phyloP scores from a whole-genome alignment of 1,140 invertebrate species.

The Magallana ariakensis region DNA sequence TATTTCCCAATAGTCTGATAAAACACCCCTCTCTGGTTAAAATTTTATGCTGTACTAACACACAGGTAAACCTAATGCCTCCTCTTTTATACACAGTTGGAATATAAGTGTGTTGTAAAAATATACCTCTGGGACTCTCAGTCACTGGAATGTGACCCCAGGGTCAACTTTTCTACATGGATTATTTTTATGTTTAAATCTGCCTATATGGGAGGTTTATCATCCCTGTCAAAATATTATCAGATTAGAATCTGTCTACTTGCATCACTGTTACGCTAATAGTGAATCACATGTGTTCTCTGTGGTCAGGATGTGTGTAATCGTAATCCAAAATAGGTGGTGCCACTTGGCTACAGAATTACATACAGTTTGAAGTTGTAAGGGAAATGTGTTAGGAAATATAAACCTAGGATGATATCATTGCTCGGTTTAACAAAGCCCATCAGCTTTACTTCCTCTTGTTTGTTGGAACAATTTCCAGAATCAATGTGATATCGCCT shows the following conservation, averaged over 20 bases:
- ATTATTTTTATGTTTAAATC: constrained; percentile 8
- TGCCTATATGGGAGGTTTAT: background rate
- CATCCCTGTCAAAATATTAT: background rate
- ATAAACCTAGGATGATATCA: background rate
- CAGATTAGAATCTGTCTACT: constrained; percentile 8
- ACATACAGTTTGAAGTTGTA: background rate
- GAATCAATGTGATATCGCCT: constrained; percentile 22
- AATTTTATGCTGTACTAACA: background rate
- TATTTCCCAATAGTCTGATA: too few relatives aligned
- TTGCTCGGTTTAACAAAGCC: background rate
- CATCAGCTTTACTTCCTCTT: constrained; percentile 9
- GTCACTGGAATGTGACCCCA: constrained; percentile 16
- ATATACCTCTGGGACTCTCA: constrained; percentile 19
- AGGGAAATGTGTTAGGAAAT: constrained; percentile 11
- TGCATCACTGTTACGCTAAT: background rate
- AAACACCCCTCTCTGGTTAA: background rate
- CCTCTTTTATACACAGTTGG: background rate
- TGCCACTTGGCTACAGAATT: background rate
- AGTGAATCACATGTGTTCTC: background rate
- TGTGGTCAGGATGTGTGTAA: background rate
- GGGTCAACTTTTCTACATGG: constrained; percentile 9
- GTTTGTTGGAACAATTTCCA: background rate
- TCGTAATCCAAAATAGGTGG: background rate
- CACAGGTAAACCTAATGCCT: constrained; percentile 7
- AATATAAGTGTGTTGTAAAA: constrained; percentile 8